Evolutionary conservation across 1,140 invertebrate species (phyloP).

Genomic region (Drosophila cardini): DNA sequence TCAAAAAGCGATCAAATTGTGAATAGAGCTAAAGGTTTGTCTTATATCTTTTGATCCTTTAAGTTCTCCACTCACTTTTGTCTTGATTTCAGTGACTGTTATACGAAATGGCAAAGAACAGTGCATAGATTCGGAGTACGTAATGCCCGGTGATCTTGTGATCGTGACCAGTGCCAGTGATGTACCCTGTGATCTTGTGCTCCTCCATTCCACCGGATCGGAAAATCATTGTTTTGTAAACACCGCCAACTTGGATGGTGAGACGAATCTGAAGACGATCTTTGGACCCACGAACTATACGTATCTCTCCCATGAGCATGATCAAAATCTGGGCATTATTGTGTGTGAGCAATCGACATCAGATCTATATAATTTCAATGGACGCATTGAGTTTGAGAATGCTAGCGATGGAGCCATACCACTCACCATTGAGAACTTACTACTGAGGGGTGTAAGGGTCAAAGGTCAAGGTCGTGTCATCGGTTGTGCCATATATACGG

Average conservation of each 20-base stretch:
- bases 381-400: conserved; percentile 87
- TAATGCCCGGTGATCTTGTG: conserved; percentile 91
- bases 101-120: conserved; percentile 86
- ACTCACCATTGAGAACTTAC: conserved; percentile 89
- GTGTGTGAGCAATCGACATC: conserved; percentile 88
- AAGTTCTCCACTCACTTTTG: background rate
- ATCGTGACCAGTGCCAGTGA: conserved; percentile 88
- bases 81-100: conserved; percentile 85
- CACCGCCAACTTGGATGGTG: conserved; percentile 99
- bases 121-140: conserved; percentile 85
- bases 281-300: conserved; percentile 85
- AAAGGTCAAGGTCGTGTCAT: conserved; percentile 91
- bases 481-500: conserved; percentile 93
- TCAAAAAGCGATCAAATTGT: conserved; percentile 90
- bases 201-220: conserved; percentile 92
- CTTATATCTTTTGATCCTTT: background rate
- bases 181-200: conserved; percentile 92
- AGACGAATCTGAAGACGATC: conserved; percentile 98
- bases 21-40: conserved; percentile 87
- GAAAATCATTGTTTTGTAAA: conserved; percentile 98
- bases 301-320: conserved; percentile 42
- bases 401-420: conserved; percentile 88
- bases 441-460: conserved; percentile 90
- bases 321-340: conserved; percentile 86
- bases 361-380: conserved; percentile 92